These are phyloP conservation scores for Macaria notata DNA, from an alignment of 2,888 invertebrate species.

Conservation along the genomic window DNA sequence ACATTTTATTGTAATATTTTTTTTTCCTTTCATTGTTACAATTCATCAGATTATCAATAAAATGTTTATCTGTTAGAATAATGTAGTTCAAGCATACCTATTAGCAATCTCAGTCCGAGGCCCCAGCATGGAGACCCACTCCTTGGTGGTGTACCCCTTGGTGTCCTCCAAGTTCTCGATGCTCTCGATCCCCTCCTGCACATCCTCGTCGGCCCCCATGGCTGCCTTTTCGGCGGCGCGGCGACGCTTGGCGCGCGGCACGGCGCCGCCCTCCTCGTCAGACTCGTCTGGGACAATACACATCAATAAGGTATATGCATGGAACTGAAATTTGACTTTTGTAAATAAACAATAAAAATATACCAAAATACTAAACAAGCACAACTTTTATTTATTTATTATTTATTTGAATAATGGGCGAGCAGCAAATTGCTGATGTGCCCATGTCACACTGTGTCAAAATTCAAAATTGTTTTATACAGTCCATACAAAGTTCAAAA, in stretches of 20 bases:
- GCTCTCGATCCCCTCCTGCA: conserved; percentile 93
- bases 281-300: conserved; percentile 85
- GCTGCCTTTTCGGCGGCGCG: conserved; percentile 94
- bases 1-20: neutral
- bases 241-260: conserved; percentile 86
- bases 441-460: no score
- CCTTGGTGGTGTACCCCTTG: conserved; percentile 95
- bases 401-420: no score
- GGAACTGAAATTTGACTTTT: no score
- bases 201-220: conserved; percentile 87
- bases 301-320: no score
- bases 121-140: conserved; percentile 98
- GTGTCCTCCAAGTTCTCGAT: conserved; percentile 99
- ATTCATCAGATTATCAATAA: no score
- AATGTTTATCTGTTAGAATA: no score
- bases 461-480: no score
- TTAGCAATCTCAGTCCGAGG: conserved; percentile 98
- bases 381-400: no score
- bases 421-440: no score
- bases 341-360: no score
- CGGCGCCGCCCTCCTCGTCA: conserved; percentile 89
- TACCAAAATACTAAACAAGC: no score
- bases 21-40: neutral
- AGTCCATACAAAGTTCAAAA: no score
- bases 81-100: conserved; percentile 67